Evolutionary conservation across 2,888 invertebrate genomes (phyloP).

Genomic region (Apocheima hispidaria): DNA sequence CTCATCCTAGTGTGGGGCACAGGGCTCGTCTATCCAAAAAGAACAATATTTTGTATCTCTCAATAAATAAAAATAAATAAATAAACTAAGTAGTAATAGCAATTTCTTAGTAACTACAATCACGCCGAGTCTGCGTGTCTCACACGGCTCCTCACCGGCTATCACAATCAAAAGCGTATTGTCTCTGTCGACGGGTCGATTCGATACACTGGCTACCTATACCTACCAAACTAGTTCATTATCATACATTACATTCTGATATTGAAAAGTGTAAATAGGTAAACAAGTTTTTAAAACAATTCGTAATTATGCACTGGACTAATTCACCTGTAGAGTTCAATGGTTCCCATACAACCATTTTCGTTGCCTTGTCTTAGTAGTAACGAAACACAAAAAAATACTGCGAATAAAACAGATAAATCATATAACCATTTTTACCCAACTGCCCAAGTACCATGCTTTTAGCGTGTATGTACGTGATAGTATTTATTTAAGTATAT

Average conservation of each 20-base stretch:
- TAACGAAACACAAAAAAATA: too few relatives aligned
- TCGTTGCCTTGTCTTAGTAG: too few relatives aligned
- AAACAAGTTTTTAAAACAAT: neutral
- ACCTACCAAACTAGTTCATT: neutral
- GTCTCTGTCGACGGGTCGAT: conserved; percentile 6
- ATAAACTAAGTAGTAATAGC: neutral
- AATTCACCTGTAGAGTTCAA: neutral
- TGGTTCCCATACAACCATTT: too few relatives aligned
- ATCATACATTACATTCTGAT: neutral
- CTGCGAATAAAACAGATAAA: too few relatives aligned
- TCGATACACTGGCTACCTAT: neutral
- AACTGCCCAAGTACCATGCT: too few relatives aligned
- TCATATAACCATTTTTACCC: too few relatives aligned
- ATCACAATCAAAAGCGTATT: conserved; percentile 27
- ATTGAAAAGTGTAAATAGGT: neutral
- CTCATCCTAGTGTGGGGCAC: too few relatives aligned
- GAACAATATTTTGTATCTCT: too few relatives aligned
- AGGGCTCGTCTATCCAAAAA: too few relatives aligned
- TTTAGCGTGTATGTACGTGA: too few relatives aligned
- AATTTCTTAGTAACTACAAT: neutral
- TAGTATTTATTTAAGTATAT: too few relatives aligned
- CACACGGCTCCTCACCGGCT: conserved; percentile 13
- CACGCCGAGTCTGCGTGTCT: conserved; percentile 19
- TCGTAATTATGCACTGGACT: neutral
- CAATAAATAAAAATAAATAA: too few relatives aligned